Evolutionary conservation across 2,888 invertebrate genomes (phyloP), one percentile per base, ranked within the genome.

Genomic region (Homarus gammarus): DNA sequence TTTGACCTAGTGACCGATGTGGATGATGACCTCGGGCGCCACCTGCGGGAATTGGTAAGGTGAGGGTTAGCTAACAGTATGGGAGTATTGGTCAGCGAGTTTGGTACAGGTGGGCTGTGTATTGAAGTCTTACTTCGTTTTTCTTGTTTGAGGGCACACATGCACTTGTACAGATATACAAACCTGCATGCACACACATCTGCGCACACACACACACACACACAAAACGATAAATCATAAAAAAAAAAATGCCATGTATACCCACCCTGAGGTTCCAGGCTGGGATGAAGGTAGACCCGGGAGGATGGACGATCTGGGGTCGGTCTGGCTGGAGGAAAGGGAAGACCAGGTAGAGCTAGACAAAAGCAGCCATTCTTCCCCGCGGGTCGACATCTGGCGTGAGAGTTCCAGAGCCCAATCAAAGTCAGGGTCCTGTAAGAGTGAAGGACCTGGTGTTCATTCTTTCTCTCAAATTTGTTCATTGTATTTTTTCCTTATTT

Each of bases 371-470:
- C 72, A 61, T 10, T 77, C 72, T 44, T 70, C 82, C 15, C 68
- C 68, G 33, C 68, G 44, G 6, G 22, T 10, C n/a, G 70, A 64
- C 27, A 64, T 1, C 36, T 31, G 27, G 33, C 84, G 56, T 2
- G 84, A 85, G 12, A 85, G 61, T 22, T 85, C 84, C 3, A 85
- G 44, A 0, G 77, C 84, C 84, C 75, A 85, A 38, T 75, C 84
- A 8, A 85, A 18, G 44, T 85, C 84, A 0, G 84, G 56, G 44
- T 85, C 84, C 84, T 85, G 75, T 40, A 44, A 70, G 31, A 68
- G 22, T 6, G 1, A 2, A 51, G 2, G 79, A 79, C n/a, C 8
- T 68, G n/a, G n/a, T n/a, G n/a, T n/a, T n/a, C n/a, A n/a, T n/a
- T n/a, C n/a, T n/a, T n/a, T n/a, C n/a, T n/a, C n/a, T n/a, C n/a